Percentiles rank a stretch among this genome's conserved stretches.
phyloP scores from a whole-genome alignment of 2,888 invertebrate species.

The Zhuqinia jingwanae region DNA sequence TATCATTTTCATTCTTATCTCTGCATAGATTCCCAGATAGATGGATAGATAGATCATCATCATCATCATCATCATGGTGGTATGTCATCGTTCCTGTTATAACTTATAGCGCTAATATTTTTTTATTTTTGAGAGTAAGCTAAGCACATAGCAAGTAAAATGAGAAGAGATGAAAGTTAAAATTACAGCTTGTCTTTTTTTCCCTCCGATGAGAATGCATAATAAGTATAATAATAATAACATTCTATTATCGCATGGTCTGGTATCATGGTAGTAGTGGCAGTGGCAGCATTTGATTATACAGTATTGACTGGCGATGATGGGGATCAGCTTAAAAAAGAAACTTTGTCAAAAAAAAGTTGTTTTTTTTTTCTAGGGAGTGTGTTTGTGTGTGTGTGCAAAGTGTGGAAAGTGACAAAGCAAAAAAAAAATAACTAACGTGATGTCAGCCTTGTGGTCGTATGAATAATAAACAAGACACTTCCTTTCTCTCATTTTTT shows the following conservation, averaged over 20 bases:
- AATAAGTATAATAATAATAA: not conserved
- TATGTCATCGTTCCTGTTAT: too few relatives aligned
- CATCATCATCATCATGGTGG: too few relatives aligned
- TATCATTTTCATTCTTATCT: too few relatives aligned
- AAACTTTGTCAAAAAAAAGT: conserved; percentile 27
- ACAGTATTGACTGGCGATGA: not conserved
- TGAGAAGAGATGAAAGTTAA: conserved; percentile 13
- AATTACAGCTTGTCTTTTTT: conserved; percentile 19
- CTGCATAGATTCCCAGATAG: too few relatives aligned
- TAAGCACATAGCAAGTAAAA: too few relatives aligned
- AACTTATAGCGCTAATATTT: too few relatives aligned
- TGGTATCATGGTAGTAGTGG: not conserved
- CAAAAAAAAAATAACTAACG: not conserved
- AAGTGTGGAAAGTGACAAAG: conserved; percentile 34
- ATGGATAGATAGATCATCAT: too few relatives aligned
- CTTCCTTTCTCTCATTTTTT: conserved; percentile 5
- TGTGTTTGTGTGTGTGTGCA: not conserved
- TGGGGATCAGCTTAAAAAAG: not conserved
- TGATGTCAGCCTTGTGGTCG: conserved; percentile 14
- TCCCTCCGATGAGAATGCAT: not conserved
- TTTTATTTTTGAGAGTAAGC: too few relatives aligned
- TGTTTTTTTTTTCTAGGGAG: too few relatives aligned
- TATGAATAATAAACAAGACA: conserved; percentile 42
- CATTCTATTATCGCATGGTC: not conserved
- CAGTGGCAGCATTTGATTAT: not conserved